A percentile compares a stretch with the other conserved stretches of the same genome.
Evolutionary conservation across 2,113 vertebrate species (phyloP).

Genomic region (Arizona elegans): DNA sequence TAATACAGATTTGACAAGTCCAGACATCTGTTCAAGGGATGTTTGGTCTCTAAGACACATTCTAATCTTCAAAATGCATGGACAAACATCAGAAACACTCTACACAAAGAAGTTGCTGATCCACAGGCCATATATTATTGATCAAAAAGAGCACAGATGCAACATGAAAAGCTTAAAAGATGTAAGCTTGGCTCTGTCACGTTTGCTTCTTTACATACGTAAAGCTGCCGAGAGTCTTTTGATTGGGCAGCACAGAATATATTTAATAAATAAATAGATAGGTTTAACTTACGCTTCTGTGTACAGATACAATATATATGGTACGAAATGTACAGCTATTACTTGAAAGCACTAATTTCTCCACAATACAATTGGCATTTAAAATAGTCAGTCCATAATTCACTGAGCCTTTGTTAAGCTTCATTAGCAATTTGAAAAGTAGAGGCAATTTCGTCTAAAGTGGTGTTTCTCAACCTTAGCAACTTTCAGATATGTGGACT

Average conservation of each 20-base stretch:
- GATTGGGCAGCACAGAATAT: neutral
- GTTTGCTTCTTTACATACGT: neutral
- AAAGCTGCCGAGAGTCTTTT: neutral
- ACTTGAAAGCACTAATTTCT: neutral
- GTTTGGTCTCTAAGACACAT: neutral
- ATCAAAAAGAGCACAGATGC: conserved; percentile 7
- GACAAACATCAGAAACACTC: neutral
- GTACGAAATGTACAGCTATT: neutral
- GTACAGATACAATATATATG: neutral
- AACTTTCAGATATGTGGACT: neutral
- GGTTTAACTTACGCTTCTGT: neutral
- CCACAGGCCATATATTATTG: conserved; percentile 1
- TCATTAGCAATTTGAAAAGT: neutral
- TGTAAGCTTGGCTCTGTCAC: neutral
- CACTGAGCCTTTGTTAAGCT: neutral
- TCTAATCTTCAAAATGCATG: neutral
- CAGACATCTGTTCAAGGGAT: neutral
- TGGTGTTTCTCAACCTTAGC: neutral
- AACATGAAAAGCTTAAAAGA: neutral
- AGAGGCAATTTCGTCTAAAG: neutral
- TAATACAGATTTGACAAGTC: neutral
- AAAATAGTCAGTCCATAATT: neutral
- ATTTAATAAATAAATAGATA: neutral
- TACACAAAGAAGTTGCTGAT: neutral
- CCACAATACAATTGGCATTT: neutral